Base-by-base conservation (phyloP, 2,888 invertebrate genomes). In the Nycteola revayana region DNA sequence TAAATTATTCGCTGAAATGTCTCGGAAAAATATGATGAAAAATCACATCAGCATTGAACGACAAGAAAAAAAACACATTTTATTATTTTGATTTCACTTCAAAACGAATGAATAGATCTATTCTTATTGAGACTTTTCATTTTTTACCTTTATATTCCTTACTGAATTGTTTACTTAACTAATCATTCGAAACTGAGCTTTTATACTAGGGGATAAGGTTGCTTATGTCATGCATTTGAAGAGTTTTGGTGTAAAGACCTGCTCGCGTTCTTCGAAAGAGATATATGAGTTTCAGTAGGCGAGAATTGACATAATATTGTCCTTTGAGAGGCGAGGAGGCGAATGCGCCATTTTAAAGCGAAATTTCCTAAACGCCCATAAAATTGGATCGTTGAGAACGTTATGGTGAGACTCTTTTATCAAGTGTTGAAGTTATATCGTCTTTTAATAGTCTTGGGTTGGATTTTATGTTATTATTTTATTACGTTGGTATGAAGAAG, bases 221-320 rank as follows among this genome's bases (percentile, higher is more conserved):
- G 44, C 47, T 42, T 45, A 43, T 34, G 53, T 37, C 22, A 42
- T 28, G 21, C 28, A 36, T 44, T 37, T 35, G 42, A 32, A 33
- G 18, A 57, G 70, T 72, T 72, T 73, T 66, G 68, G 69, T 73
- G 65, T 66, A 60, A 70, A 60, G 61, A 66, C 63, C 60, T 60
- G 56, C 60, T 60, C 62, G 55, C 60, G 56, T 53, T 58, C 49
- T 35, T 46, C 49, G 55, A 64, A 61, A 64, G 49, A 69, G 69
- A 77, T 74, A 73, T 67, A 75, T 72, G 62, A 66, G 64, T 65
- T 64, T 62, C 66, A 63, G 63, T 66, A 66, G 59, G 65, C 66
- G 68, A 52, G 61, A 75, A 76, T 76, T 70, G 75, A 73, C 70
- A 71, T 66, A 75, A 72, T 73, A 75, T 75, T 73, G 72, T 72